Base-by-base conservation (phyloP, 2,113 vertebrate genomes). In the Turnix velox region DNA sequence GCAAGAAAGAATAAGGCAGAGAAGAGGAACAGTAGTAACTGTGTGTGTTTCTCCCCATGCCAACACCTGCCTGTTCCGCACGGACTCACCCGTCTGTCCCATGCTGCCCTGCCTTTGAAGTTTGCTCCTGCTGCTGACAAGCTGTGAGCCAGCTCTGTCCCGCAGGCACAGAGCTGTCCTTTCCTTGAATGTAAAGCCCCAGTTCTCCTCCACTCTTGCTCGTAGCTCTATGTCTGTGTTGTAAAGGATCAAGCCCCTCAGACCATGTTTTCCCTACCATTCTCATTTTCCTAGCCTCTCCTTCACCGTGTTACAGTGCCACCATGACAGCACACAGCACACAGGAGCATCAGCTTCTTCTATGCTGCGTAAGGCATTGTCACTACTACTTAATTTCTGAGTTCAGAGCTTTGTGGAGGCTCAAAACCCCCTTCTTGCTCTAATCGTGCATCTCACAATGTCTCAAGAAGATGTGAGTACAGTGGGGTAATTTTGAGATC, bases 21-120 rank as follows among this genome's bases (percentile, higher is more conserved):
- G 49, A 57, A 74, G 35, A 74, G 24, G 35, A 35, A 35, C 39
- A 72, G 30, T 24, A 43, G n/a, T 8, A 27, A 30, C 14, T 39
- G 42, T 5, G 0, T 57, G n/a, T 28, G 14, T 7, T 54, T 87
- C 22, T n/a, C n/a, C 16, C 72, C 2, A 0, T 74, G 51, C 61
- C 69, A 65, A 27, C 37, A 69, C 25, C 54, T 61, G 27, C 65
- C 35, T 79, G 51, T 35, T 78, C 66, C 23, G 17, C 35, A 78
- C 1, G 10, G 51, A 46, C 37, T 91, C 55, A 35, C 28, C 2
- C 2, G 0, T 37, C 43, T 33, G 40, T 51, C 25, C 49, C 13
- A 1, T 0, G 0, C 28, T 65, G 58, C 54, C n/a, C 37, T 52
- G 48, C 3, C 1, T 0, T 0, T 31, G 72, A 27, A 28, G 39